Base-by-base conservation (phyloP, 1,140 invertebrate genomes). In the Drosophila biarmipes region DNA sequence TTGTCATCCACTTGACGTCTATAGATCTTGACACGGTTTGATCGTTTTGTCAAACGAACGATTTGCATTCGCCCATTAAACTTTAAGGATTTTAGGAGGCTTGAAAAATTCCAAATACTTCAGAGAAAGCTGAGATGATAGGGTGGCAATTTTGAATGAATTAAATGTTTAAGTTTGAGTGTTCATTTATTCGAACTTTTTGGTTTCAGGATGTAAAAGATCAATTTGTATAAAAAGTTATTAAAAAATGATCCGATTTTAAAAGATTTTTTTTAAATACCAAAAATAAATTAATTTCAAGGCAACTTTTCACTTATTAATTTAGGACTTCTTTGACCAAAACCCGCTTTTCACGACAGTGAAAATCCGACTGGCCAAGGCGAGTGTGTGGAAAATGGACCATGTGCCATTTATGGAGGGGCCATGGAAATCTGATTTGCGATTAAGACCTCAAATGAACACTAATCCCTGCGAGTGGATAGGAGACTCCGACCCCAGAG, bases 381-480 rank as follows among this genome's bases (percentile, higher is more conserved):
- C 19, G 43, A 52, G 43, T 40, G 58, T 48, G 58, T 51, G 58
- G 59, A 74, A 74, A 74, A 74, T 75, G 52, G 72, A 46, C 51
- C 72, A 38, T 74, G 71, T 57, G 51, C 72, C 59, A 74, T 74
- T 74, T 74, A 31, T 27, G 35, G n/a, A 66, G 43, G 15, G 19
- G 52, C 24, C 51, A 35, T 71, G 63, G 15, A 56, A 69, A 71
- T 69, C 67, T 27, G 49, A 71, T 69, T 56, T 37, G 27, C 34
- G 63, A 67, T 52, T 67, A 64, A 67, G 56, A 46, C 40, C 17
- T 48, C 38, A 78, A 78, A 78, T 78, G 72, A 49, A 49, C 42
- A 57, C 55, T 77, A 78, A 78, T 77, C 64, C 48, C 53, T 46
- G 63, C 6, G 42, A 45, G 40, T 21, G 31, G 38, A 12, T 12